phyloP scores from a whole-genome alignment of 2,113 vertebrate species.

The Mobula birostris region DNA sequence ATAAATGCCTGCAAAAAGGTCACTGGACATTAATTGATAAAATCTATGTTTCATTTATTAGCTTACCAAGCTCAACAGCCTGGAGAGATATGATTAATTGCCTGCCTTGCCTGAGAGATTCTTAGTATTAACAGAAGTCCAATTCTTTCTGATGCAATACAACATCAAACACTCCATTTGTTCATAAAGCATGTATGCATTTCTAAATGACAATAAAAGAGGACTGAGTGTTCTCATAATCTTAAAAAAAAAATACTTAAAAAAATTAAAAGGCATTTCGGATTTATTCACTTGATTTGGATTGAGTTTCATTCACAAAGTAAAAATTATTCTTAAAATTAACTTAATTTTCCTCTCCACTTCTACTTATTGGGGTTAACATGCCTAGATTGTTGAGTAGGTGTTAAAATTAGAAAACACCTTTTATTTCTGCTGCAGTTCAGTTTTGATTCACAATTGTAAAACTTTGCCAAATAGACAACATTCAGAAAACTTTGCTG shows the following conservation, averaged over 20 bases:
- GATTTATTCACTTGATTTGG: neutral
- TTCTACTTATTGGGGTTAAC: too few species aligned
- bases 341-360: neutral
- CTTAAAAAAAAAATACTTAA: neutral
- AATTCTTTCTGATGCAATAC: neutral
- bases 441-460: neutral
- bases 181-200: neutral
- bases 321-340: neutral
- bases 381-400: neutral
- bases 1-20: neutral
- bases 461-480: constrained; percentile 61
- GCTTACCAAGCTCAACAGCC: neutral
- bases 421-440: neutral
- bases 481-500: constrained; percentile 92
- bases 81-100: neutral
- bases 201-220: too few species aligned
- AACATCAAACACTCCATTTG: neutral
- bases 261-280: neutral
- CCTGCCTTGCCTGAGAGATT: neutral
- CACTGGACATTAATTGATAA: neutral
- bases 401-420: too few species aligned
- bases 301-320: neutral
- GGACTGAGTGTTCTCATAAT: too few species aligned
- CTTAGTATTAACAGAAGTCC: neutral
- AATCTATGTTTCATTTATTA: too few species aligned